Conservation (phyloP, 2,888 invertebrate species). For the Orthosia gothica region DNA sequence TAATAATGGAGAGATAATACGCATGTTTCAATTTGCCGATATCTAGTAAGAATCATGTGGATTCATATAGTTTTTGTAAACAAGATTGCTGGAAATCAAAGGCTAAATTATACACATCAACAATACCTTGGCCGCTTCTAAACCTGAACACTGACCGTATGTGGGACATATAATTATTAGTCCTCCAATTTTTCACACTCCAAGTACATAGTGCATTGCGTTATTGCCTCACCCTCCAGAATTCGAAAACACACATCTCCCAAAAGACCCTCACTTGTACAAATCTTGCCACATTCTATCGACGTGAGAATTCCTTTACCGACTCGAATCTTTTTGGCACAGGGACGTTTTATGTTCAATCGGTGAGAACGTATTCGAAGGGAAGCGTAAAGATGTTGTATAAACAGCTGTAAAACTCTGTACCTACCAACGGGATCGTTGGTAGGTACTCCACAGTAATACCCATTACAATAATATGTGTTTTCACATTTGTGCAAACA, state of each 20-base stretch:
- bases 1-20: too few species aligned
- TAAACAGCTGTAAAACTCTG: constrained; percentile 70
- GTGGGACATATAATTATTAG: background rate
- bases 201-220: constrained; percentile 69
- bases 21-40: too few species aligned
- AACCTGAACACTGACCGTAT: background rate
- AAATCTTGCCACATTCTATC: constrained; percentile 79
- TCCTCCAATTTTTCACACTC: constrained; percentile 17
- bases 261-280: constrained; percentile 77
- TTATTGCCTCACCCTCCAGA: constrained; percentile 72
- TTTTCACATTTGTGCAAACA: constrained; percentile 49
- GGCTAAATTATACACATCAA: background rate
- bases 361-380: constrained; percentile 76
- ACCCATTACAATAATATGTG: constrained; percentile 54
- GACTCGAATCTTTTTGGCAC: constrained; percentile 77
- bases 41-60: too few species aligned
- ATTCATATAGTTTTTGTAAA: too few species aligned
- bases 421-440: constrained; percentile 46
- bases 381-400: constrained; percentile 73
- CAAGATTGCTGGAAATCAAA: background rate
- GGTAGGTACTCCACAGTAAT: constrained; percentile 51
- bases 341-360: constrained; percentile 81
- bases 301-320: constrained; percentile 77
- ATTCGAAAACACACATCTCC: constrained; percentile 72
- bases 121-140: background rate